Evolutionary conservation across 92 coral and sea anemone species (phyloP).

Genomic region (Epizoanthus ramosus): DNA sequence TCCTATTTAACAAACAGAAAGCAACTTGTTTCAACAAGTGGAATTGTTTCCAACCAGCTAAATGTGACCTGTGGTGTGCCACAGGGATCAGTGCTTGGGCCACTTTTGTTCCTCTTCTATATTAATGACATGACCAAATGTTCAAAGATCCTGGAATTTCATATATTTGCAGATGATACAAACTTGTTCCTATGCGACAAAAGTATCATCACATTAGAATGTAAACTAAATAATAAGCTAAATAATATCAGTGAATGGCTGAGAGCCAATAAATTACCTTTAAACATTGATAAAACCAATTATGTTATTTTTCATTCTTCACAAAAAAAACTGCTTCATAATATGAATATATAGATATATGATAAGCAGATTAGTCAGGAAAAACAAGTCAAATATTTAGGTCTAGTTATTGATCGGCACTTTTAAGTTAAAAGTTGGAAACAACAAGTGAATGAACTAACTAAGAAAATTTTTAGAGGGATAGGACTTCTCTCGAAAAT

Average conservation of each 20-base stretch:
- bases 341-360: slow-evolving; percentile 12
- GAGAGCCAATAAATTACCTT: too few relatives aligned
- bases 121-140: too few relatives aligned
- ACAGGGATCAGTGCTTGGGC: too few relatives aligned
- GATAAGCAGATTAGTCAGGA: slow-evolving; percentile 26
- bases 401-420: slow-evolving; percentile 34
- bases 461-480: slow-evolving; percentile 52
- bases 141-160: slow-evolving; percentile 44
- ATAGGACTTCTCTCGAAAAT: slow-evolving; percentile 43
- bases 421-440: slow-evolving; percentile 56
- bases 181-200: not conserved
- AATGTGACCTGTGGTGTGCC: too few relatives aligned
- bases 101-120: too few relatives aligned
- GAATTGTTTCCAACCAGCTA: too few relatives aligned
- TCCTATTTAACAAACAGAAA: slow-evolving; percentile 28
- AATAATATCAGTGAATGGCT: not conserved
- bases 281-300: slow-evolving; percentile 41
- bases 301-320: slow-evolving; percentile 41
- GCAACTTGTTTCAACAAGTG: too few relatives aligned
- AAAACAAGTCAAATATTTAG: slow-evolving; percentile 44
- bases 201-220: not conserved
- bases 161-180: slow-evolving; percentile 41
- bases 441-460: slow-evolving; percentile 19
- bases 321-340: slow-evolving; percentile 40
- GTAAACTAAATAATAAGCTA: not conserved